Evolutionary conservation across 2,888 invertebrate genomes (phyloP).

Genomic region (Pristionchus japonicus): DNA sequence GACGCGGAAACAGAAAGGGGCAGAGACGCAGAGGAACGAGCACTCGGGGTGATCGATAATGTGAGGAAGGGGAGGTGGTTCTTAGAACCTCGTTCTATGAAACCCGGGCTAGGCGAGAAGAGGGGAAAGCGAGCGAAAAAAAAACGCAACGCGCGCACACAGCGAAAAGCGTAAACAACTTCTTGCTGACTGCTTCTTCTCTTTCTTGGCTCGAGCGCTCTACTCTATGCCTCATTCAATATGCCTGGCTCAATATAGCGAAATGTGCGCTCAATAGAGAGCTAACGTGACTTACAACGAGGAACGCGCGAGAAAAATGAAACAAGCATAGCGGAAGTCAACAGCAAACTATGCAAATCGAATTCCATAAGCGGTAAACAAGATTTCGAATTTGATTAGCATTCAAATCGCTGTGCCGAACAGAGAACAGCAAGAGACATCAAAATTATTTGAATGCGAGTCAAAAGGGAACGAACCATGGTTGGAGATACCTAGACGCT

Average conservation of each 20-base stretch:
- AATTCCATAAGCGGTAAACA: no score
- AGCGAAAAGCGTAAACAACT: not conserved
- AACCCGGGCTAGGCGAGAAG: not conserved
- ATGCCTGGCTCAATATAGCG: not conserved
- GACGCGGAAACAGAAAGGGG: not conserved
- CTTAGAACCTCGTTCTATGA: not conserved
- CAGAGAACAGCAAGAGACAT: not conserved
- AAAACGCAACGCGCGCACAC: no score
- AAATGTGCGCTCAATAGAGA: not conserved
- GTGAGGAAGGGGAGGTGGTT: not conserved
- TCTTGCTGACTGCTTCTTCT: not conserved
- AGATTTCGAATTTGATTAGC: no score
- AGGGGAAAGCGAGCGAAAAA: not conserved
- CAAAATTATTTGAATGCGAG: no score
- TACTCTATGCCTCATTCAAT: not conserved
- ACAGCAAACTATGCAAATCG: no score
- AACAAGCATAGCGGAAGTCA: not conserved
- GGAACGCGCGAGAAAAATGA: not conserved
- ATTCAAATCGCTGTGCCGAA: not conserved
- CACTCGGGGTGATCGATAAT: not conserved
- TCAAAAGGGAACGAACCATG: no score
- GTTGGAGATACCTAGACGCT: no score
- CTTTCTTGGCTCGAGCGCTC: not conserved
- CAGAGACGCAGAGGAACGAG: conserved; percentile 10
- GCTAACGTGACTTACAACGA: not conserved